These are phyloP conservation scores for Lathronympha strigana DNA, from an alignment of 2,888 invertebrate species.

Conservation along the genomic window DNA sequence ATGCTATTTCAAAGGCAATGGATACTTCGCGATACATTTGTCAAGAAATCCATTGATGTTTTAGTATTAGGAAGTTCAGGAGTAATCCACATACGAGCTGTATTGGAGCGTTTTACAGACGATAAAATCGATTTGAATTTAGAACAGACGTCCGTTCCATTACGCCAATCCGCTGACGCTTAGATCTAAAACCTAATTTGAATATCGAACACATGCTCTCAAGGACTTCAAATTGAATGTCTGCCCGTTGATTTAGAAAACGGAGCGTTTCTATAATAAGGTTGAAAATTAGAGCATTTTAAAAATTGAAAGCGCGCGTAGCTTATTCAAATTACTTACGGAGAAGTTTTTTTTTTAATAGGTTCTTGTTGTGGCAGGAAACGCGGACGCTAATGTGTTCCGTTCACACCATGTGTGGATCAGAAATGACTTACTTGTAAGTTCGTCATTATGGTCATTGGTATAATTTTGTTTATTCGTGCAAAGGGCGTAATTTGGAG, in stretches of 20 bases:
- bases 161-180: constrained; percentile 62
- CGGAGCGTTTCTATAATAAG: constrained; percentile 25
- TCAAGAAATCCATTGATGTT: constrained; percentile 32
- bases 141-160: constrained; percentile 68
- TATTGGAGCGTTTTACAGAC: constrained; percentile 51
- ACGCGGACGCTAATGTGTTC: constrained; percentile 64
- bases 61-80: not conserved
- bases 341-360: constrained; percentile 51
- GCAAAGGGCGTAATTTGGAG: constrained; percentile 59
- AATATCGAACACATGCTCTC: constrained; percentile 60
- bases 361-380: constrained; percentile 62
- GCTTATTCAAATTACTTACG: constrained; percentile 65
- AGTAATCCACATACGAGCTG: constrained; percentile 2
- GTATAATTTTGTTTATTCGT: constrained; percentile 72
- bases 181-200: constrained; percentile 61
- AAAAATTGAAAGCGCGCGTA: constrained; percentile 47
- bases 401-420: constrained; percentile 73
- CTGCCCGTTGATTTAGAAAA: constrained; percentile 26
- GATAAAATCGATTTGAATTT: constrained; percentile 50
- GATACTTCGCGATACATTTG: constrained; percentile 15
- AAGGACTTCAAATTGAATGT: constrained; percentile 47
- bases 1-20: constrained; percentile 37
- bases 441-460: constrained; percentile 54
- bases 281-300: constrained; percentile 26
- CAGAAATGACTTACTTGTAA: constrained; percentile 61